These are phyloP conservation scores for Tinea pellionella DNA, from an alignment of 2,888 invertebrate species.

Conservation along the genomic window DNA sequence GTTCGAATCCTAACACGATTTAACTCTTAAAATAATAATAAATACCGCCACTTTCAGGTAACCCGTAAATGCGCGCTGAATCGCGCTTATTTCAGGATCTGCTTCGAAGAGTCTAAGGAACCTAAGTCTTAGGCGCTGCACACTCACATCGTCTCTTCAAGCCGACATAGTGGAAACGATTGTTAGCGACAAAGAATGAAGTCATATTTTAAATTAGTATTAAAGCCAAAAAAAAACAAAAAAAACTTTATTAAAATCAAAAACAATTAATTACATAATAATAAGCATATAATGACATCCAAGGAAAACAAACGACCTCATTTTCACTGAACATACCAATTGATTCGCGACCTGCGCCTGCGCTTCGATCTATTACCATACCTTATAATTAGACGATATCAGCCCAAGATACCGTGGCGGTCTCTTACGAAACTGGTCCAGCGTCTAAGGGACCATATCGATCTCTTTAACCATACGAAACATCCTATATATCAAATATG, in stretches of 20 bases:
- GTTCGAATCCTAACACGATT: too few species aligned
- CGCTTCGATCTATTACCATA: conserved; percentile 39
- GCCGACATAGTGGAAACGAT: too few species aligned
- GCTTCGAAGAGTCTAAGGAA: too few species aligned
- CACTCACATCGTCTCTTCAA: too few species aligned
- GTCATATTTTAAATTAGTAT: background rate
- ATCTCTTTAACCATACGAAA: conserved; percentile 23
- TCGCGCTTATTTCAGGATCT: too few species aligned
- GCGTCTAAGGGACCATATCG: conserved; percentile 53
- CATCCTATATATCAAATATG: conserved; percentile 17
- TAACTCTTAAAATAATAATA: too few species aligned
- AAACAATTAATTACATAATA: background rate
- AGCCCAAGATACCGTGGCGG: conserved; percentile 52
- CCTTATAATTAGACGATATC: conserved; percentile 66
- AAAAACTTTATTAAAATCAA: background rate
- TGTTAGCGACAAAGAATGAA: too few species aligned
- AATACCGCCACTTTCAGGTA: too few species aligned
- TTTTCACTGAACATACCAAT: conserved; percentile 22
- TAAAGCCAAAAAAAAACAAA: too few species aligned
- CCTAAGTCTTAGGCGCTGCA: too few species aligned
- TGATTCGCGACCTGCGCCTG: conserved; percentile 23
- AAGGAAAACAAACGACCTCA: conserved; percentile 9
- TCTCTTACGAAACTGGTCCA: conserved; percentile 56
- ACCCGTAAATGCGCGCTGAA: too few species aligned
- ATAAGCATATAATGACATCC: background rate